Evolutionary conservation across 2,113 vertebrate species (phyloP), one percentile per base, ranked within the genome.

Genomic region (Clarias macrocephalus): DNA sequence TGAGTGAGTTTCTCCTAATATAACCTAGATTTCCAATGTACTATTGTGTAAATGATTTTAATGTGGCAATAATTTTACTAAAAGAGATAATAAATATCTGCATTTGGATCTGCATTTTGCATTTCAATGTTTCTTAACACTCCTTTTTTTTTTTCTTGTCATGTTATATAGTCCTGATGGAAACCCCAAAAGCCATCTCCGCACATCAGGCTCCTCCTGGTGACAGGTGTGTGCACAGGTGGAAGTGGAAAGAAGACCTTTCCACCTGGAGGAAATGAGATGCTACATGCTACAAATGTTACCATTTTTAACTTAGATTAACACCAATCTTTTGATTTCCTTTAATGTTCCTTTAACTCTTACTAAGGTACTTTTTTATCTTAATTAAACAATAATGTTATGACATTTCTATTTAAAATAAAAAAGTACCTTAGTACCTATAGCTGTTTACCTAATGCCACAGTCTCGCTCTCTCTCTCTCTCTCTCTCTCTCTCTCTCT

Each of bases 401-500:
- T 76, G 73, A n/a, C n/a, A 56, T n/a, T n/a, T n/a, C n/a, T n/a
- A n/a, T n/a, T n/a, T n/a, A n/a, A n/a, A n/a, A n/a, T n/a, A n/a
- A n/a, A n/a, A n/a, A n/a, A n/a, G n/a, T n/a, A n/a, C n/a, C n/a
- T n/a, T n/a, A n/a, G n/a, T n/a, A n/a, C n/a, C n/a, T 75, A 11
- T 10, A 60, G 30, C 56, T 48, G 62, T 85, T 60, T 76, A 30
- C 37, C 16, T 25, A 42, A 59, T 3, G 62, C 30, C 7, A 42
- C 83, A 85, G 62, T 63, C n/a, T 23, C n/a, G 23, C 54, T 59
- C 77, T 80, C 56, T 80, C 54, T 72, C 30, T 70, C 28, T 70
- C 66, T 21, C 70, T 72, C 68, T 72, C 68, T 70, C 68, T 70
- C 15, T 72, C 70, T 73, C 70, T 73, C 33, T 73, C 19, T 73